Conservation (phyloP, 2,888 invertebrate species). For the Tromatobia lineatoria region DNA sequence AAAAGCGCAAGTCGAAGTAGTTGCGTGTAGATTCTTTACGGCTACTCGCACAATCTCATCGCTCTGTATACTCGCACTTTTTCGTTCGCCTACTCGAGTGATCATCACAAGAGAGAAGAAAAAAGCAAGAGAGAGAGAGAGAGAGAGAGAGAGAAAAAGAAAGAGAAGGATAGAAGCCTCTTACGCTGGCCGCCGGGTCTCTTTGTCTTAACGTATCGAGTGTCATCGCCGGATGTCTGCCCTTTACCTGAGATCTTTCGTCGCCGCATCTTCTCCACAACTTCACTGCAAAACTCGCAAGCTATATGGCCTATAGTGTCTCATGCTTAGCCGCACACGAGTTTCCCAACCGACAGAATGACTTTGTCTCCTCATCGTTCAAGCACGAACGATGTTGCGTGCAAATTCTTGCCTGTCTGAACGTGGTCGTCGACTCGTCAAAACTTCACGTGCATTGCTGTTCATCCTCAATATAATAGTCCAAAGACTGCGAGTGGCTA, state of each 20-base stretch:
- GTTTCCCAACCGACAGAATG: constrained; percentile 14
- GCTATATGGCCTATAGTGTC: not conserved
- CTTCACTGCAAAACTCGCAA: constrained; percentile 18
- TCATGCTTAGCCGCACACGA: not conserved
- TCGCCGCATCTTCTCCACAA: constrained; percentile 32
- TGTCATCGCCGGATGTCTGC: constrained; percentile 66
- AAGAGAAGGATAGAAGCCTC: constrained; percentile 48
- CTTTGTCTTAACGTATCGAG: constrained; percentile 68
- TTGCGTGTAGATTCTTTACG: constrained; percentile 47
- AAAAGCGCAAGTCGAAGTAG: constrained; percentile 31
- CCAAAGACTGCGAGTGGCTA: constrained; percentile 6
- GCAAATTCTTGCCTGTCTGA: constrained; percentile 30
- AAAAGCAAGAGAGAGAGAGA: constrained; percentile 9
- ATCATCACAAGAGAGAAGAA: constrained; percentile 36
- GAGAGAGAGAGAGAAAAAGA: constrained; percentile 24
- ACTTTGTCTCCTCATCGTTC: constrained; percentile 38
- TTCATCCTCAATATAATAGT: constrained; percentile 38
- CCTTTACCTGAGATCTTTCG: constrained; percentile 58
- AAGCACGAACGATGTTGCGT: constrained; percentile 36
- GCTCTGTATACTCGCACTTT: constrained; percentile 14
- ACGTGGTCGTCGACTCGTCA: not conserved
- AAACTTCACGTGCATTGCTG: not conserved
- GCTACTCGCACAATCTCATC: constrained; percentile 37
- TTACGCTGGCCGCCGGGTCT: constrained; percentile 28
- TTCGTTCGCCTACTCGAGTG: constrained; percentile 52